Evolutionary conservation across 2,888 invertebrate genomes (phyloP), one percentile per base, ranked within the genome.

Genomic region (Aproaerema taeniolella): DNA sequence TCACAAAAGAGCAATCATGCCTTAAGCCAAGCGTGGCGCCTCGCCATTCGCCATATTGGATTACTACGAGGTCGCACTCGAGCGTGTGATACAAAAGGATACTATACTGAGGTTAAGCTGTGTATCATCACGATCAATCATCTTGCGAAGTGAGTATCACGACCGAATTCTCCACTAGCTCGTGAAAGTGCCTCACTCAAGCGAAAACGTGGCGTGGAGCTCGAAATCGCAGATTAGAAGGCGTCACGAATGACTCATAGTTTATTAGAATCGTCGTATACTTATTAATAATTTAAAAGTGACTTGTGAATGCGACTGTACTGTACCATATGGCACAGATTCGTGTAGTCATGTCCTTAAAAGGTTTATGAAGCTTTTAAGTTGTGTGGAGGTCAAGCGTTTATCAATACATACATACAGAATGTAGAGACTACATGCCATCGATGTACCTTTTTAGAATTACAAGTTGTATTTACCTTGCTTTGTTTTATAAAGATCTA

Each of bases 301-400:
- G 26, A 45, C 38, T 67, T 69, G 58, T 67, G 50, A 52, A 45
- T 57, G 46, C 55, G 67, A 64, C 55, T 70, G 78, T 80, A 76
- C 72, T 37, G 50, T 55, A 61, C 80, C 83, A 85, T 85, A 83
- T 85, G 83, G 81, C 60, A 52, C 50, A 50, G 58, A 9, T 60
- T 70, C 63, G 69, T 62, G 61, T 69, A 69, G 66, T 72, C 77
- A 67, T 67, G 69, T 46, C 82, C 78, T 74, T 83, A 82, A 76
- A 79, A 64, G 74, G 69, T 64, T 67, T 66, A 68, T 62, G 64
- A 57, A 73, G 71, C 73, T 70, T 74, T 79, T 74, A 73, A 67
- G 65, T 74, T 65, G 54, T 62, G 52, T 58, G 65, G 62, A 67
- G 61, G 63, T 65, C 61, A 55, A 53, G 46, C 42, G 14, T 26